A percentile compares a stretch with the other conserved stretches of the same genome.
Evolutionary conservation across 2,888 invertebrate genomes (phyloP).

Genomic region (Tanypteryx hageni): DNA sequence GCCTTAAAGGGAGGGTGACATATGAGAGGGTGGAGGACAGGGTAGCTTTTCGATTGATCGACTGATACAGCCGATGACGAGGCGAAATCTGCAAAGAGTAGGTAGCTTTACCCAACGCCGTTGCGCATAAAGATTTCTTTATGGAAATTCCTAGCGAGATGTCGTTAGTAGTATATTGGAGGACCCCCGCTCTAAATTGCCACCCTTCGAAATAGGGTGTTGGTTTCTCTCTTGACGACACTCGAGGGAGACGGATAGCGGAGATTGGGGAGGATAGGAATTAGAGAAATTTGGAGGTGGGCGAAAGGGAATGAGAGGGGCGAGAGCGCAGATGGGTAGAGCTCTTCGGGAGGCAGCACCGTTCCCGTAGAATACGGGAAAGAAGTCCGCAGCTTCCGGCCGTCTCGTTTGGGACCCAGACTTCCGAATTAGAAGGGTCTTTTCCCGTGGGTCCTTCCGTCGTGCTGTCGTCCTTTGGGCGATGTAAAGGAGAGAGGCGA

Average conservation of each 20-base stretch:
- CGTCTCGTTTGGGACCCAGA: conserved; percentile 17
- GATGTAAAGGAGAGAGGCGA: not conserved
- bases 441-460: not conserved
- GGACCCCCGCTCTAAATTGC: conserved; percentile 13
- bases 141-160: conserved; percentile 14
- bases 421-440: conserved; percentile 3
- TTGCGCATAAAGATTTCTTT: not conserved
- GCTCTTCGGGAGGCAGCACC: too few relatives aligned
- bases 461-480: not conserved
- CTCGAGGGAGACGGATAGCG: not conserved
- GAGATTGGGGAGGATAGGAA: not conserved
- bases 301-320: not conserved
- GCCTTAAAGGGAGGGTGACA: not conserved
- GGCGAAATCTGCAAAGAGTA: not conserved
- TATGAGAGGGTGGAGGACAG: not conserved
- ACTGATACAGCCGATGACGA: not conserved
- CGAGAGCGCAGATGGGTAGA: not conserved
- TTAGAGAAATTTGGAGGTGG: not conserved
- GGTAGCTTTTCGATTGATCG: not conserved
- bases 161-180: not conserved
- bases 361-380: not conserved
- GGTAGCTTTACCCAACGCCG: not conserved
- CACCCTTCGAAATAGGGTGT: not conserved
- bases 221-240: not conserved
- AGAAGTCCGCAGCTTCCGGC: conserved; percentile 28